phyloP scores from a whole-genome alignment of 2,797 vertebrate genomes.

The Pelochelys cantorii region DNA sequence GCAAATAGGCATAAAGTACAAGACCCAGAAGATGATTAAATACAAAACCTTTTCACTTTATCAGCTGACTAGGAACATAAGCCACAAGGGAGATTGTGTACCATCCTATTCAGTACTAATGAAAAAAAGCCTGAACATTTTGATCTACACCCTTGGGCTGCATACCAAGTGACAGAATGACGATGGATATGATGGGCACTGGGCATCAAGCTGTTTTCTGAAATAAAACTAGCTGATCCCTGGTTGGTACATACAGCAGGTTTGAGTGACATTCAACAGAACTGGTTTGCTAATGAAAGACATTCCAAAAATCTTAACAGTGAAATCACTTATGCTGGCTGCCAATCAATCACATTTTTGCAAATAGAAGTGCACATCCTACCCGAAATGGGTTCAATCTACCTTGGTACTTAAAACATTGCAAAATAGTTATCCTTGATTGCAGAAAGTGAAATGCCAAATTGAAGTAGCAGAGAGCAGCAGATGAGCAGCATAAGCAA shows the following conservation, averaged over 20 bases:
- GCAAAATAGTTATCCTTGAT: constrained; percentile 28
- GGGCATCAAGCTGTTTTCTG: background rate
- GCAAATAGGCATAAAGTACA: background rate
- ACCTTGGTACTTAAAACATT: constrained; percentile 16
- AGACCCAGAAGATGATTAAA: background rate
- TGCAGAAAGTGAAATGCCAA: constrained; percentile 6
- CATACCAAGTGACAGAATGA: background rate
- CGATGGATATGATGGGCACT: background rate
- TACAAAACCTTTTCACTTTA: background rate
- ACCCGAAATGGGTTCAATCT: constrained; percentile 14
- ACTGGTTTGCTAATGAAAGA: constrained; percentile 34
- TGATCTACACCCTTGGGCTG: background rate
- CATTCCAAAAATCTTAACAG: constrained; percentile 15
- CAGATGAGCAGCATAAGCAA: background rate
- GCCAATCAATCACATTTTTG: constrained; percentile 3
- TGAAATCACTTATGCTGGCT: constrained; percentile 15
- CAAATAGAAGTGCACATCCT: background rate
- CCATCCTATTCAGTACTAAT: background rate
- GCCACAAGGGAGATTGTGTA: background rate
- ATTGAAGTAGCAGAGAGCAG: background rate
- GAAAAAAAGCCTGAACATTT: background rate
- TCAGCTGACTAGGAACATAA: background rate
- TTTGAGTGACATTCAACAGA: constrained; percentile 10
- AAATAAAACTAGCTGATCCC: constrained; percentile 5
- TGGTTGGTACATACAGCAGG: background rate